Evolutionary conservation across 2,797 vertebrate genomes (phyloP), one percentile per base, ranked within the genome.

Genomic region (Vultur gryphus): DNA sequence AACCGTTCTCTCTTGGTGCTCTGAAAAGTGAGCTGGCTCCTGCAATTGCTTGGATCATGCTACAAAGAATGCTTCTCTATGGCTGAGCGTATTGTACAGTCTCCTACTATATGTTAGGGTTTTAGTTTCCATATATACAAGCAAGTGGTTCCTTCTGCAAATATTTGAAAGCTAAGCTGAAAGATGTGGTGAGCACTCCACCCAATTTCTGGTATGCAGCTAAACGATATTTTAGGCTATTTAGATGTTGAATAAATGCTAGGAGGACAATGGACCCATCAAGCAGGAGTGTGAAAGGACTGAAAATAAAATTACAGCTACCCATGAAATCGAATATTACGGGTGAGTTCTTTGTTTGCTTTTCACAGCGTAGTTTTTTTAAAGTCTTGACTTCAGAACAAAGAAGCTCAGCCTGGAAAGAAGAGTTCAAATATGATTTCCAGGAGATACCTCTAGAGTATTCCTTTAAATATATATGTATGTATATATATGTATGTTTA

Each of bases 131-230:
- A 1, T 46, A 19, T n/a, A 43, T 59, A 25, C 28, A 83, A 89
- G 82, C 80, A 95, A 94, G 72, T 70, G 59, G 55, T 78, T 95
- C 61, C 77, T 89, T 94, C 58, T 84, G 76, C 67, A 97, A 89
- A 84, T 94, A 91, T 87, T 89, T 95, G 93, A 89, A 97, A 96
- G 7, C 41, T 71, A 90, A 94, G 44, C 29, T 93, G 61, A 87
- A 96, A 90, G 84, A 48, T 78, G 58, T 85, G 70, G 35, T 77
- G 24, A 83, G 26, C 25, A 76, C 52, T 77, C 62, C 81, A 80
- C 48, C 46, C 87, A 83, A 3, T 54, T 88, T 28, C 64, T 97
- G 83, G 65, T 93, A 89, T 71, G 83, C 82, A 97, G 59, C 41
- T 76, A 61, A 89, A 87, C 5, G 6, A 52, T 70, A 78, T 81